Base-by-base conservation (phyloP, 2,113 vertebrate genomes). In the Archilochus colubris region DNA sequence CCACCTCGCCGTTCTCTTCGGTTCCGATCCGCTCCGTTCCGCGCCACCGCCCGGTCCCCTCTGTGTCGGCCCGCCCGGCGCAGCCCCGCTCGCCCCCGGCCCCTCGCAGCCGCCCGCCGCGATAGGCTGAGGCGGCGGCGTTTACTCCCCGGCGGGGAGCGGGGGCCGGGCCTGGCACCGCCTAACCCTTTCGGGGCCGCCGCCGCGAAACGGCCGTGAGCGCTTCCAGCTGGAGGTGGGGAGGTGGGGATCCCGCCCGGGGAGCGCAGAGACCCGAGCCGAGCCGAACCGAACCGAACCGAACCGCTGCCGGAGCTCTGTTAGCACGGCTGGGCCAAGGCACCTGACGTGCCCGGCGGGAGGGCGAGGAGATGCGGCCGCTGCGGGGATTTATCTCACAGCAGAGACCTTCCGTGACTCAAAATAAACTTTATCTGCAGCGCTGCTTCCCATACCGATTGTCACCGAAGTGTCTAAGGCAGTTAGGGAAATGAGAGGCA, bases 121-220 rank as follows among this genome's bases (percentile, higher is more conserved):
- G 98, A 99, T 99, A 98, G 98, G 98, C 98, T 98, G 98, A 98
- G 98, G 95, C 96, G 96, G 84, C 94, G 94, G 97, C 97, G 97
- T 98, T 98, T 97, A 97, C 98, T 97, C 96, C 97, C 94, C 97
- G 97, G 95, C 94, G 91, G 88, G 97, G 81, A 97, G 77, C 82
- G 95, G 97, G 97, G 97, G 97, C 94, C 85, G 98, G 91, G 97
- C 93, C 72, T 82, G 93, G 73, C 97, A 81, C 89, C 91, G 94
- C 97, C 96, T 97, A 97, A 98, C 97, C 97, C 97, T 91, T 97
- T 92, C 91, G 59, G 77, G 70, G 40, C 67, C 43, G 66, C 57
- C 66, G 33, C 67, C 33, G 43, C 23, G 6, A 15, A 14, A 24
- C 40, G 33, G 43, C 50, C 22, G 25, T 5, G 1, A 57, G 31